Percentiles rank a stretch among this genome's conserved stretches.
Conservation (phyloP, 2,888 invertebrate species). For the Prostheceraeus crozeri region DNA sequence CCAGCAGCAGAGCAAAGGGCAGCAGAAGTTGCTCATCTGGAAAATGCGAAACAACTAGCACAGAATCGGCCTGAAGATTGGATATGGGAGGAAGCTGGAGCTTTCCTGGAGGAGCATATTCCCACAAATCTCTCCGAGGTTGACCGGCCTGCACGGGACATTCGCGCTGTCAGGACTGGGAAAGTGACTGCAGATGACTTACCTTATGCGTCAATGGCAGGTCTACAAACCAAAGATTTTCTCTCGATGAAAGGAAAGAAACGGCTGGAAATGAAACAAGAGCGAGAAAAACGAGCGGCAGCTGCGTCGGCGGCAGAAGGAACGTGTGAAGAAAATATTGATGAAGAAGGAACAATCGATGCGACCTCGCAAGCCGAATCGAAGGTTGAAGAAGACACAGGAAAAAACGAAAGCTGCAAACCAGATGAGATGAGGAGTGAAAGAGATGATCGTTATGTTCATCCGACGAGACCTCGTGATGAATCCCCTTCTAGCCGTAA, state of each 20-base stretch:
- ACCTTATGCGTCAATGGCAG: too few relatives aligned
- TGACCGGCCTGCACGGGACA: too few relatives aligned
- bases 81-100: conserved; percentile 6
- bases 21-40: neutral
- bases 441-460: neutral
- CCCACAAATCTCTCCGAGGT: conserved; percentile 29
- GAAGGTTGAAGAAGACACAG: neutral
- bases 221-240: too few relatives aligned
- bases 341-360: neutral
- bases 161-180: too few relatives aligned
- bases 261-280: too few relatives aligned
- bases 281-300: too few relatives aligned
- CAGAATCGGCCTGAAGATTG: too few relatives aligned
- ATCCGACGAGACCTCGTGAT: conserved; percentile 12
- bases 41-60: neutral
- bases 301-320: too few relatives aligned
- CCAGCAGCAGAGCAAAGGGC: neutral
- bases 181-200: too few relatives aligned
- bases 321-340: neutral
- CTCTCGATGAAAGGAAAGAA: too few relatives aligned
- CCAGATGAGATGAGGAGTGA: neutral
- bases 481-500: conserved; percentile 16
- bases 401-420: neutral
- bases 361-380: neutral
- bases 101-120: conserved; percentile 8